Evolutionary conservation across 2,888 invertebrate genomes (phyloP).

Genomic region (Rapana venosa): DNA sequence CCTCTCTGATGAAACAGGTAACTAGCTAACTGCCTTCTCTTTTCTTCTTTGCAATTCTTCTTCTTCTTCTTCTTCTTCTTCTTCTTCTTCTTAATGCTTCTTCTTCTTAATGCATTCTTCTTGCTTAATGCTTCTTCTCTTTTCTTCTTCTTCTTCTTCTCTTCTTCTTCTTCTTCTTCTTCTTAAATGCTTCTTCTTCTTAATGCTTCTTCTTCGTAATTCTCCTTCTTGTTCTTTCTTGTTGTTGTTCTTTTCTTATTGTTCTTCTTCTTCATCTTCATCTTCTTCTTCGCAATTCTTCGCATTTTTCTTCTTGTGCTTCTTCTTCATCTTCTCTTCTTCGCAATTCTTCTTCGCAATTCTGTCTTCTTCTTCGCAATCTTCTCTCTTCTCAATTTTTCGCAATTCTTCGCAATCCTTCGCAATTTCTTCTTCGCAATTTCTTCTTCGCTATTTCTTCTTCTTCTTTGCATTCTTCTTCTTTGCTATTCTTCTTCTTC

Average conservation of each 20-base stretch:
- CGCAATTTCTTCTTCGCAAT: too few species aligned
- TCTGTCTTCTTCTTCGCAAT: neutral
- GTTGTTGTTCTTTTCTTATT: neutral
- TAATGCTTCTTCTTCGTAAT: neutral
- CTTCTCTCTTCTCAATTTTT: neutral
- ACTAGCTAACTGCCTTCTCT: constrained; percentile 26
- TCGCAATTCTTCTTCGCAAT: neutral
- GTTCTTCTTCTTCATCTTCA: neutral
- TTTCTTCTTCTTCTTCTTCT: neutral
- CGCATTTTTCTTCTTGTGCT: neutral
- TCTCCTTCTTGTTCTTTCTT: neutral
- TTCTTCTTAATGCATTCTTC: neutral
- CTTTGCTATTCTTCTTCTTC: neutral
- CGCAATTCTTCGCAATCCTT: neutral
- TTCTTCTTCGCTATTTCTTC: too few species aligned
- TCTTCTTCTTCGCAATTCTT: neutral
- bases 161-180: neutral
- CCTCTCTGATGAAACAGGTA: constrained; percentile 77
- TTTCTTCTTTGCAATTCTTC: neutral
- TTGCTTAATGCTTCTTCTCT: neutral
- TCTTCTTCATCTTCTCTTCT: neutral
- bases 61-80: too few species aligned
- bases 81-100: too few species aligned
- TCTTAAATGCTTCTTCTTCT: neutral
- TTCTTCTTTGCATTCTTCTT: neutral